Evolutionary conservation across 2,888 invertebrate species (phyloP), one percentile per base, ranked within the genome.

Genomic region (Lasiommata megera): DNA sequence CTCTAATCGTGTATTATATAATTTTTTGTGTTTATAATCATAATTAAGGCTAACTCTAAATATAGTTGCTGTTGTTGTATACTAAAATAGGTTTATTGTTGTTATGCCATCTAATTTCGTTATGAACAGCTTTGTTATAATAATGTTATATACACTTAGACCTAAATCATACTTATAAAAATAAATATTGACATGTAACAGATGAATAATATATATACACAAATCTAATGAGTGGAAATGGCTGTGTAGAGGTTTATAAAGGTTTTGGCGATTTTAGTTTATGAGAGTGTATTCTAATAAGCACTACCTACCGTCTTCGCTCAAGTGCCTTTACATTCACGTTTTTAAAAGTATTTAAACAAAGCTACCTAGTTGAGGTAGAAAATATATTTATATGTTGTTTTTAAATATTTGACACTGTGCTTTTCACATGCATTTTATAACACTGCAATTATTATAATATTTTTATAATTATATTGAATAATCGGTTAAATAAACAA

Each of bases 391-490:
- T 46, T 46, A 9, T 46, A 46, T 16, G 29, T 16, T 46, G 46
- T 46, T 31, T 46, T 11, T 29, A 44, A 44, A 44, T 29, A 9
- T 18, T 43, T 43, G 28, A 44, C 37, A 37, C 37, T 14, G n/a
- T 14, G 37, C 37, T 37, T 37, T 5, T 29, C 44, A 46, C 46
- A 6, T 16, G 46, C 29, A 46, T 46, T 46, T 46, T 46, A 46
- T 31, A 5, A 46, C 9, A 31, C 16, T 46, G 46, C 46, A 46
- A 16, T 29, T 46, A 29, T 1, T 46, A 46, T 11, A 31, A 14
- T 31, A 46, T 44, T 14, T 6, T 12, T 29, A 46, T 46, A 12
- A 12, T n/a, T 16, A 31, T 12, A 14, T 31, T 46, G 8, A 28
- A 43, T 29, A 46, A 46, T 29, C 16, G 44, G 8, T 31, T 31